Evolutionary conservation across 1,140 invertebrate genomes (phyloP).

Genomic region (Trichomalopsis sarcophagae): DNA sequence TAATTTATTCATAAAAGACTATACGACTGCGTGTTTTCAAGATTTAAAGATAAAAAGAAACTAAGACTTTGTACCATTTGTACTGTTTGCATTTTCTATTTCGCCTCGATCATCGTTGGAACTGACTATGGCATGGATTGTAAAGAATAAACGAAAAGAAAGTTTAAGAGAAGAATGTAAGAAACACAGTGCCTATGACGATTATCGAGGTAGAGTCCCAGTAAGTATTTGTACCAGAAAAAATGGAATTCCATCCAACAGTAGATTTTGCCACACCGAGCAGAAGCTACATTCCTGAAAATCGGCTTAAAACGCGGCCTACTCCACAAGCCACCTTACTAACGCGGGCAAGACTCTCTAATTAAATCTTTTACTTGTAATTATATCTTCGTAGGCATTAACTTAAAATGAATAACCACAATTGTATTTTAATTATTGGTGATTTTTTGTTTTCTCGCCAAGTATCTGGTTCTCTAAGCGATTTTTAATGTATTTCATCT

Average conservation of each 20-base stretch:
- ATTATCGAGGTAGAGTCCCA: conserved; percentile 36
- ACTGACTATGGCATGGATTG: conserved; percentile 6
- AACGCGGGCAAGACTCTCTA: conserved; percentile 46
- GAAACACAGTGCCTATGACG: conserved; percentile 20
- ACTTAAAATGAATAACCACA: conserved; percentile 46
- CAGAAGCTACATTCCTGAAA: conserved; percentile 24
- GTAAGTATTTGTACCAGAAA: conserved; percentile 29
- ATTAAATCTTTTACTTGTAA: conserved; percentile 50
- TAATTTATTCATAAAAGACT: conserved; percentile 49
- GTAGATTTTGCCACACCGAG: conserved; percentile 17
- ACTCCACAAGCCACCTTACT: conserved; percentile 10
- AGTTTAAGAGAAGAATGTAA: not conserved
- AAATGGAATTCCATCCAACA: conserved; percentile 27
- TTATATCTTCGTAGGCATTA: conserved; percentile 50
- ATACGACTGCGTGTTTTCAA: conserved; percentile 34
- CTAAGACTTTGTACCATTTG: conserved; percentile 35
- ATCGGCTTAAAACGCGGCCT: conserved; percentile 32
- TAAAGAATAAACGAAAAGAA: conserved; percentile 8
- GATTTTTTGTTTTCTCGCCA: conserved; percentile 42
- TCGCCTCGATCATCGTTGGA: conserved; percentile 41
- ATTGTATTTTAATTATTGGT: conserved; percentile 50
- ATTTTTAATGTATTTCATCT: conserved; percentile 49
- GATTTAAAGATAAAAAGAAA: conserved; percentile 36
- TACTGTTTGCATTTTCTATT: conserved; percentile 45
- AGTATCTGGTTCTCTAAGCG: conserved; percentile 40